Evolutionary conservation across 30 jellyfish, hydroid and myxozoan genomes (phyloP).

Genomic region (Aurelia aurita complex sp. Pacific): DNA sequence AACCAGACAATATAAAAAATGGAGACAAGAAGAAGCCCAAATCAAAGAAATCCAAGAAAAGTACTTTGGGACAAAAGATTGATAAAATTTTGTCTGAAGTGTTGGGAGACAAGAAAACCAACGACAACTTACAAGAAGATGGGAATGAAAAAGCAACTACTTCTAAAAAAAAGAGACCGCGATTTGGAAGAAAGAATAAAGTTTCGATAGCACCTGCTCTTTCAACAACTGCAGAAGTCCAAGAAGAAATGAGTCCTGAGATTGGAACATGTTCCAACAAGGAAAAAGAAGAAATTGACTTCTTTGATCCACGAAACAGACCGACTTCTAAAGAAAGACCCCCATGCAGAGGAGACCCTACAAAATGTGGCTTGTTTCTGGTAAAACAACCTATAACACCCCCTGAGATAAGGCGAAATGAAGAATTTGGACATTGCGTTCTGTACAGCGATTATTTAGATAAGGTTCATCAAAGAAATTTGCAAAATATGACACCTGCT

Average conservation of each 20-base stretch:
- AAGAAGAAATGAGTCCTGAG: neutral
- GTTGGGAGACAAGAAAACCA: conserved; percentile 9
- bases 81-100: conserved; percentile 12
- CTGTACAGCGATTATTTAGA: conserved; percentile 19
- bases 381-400: conserved; percentile 26
- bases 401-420: conserved; percentile 19
- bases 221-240: neutral
- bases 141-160: neutral
- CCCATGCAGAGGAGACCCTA: conserved; percentile 49
- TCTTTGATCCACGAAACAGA: conserved; percentile 21
- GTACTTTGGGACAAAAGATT: conserved; percentile 14
- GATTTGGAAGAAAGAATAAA: conserved; percentile 3
- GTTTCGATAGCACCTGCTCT: conserved; percentile 2
- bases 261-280: neutral
- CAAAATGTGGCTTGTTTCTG: conserved; percentile 10
- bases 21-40: conserved; percentile 1
- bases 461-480: conserved; percentile 7
- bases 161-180: neutral
- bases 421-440: conserved; percentile 20
- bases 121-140: neutral
- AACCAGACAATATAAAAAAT: neutral
- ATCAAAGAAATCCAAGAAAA: conserved; percentile 10
- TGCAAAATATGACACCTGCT: conserved; percentile 6
- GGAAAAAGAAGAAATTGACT: conserved; percentile 12
- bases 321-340: conserved; percentile 59